Conservation (phyloP, 2,113 vertebrate species). For the Pelusios castaneus region DNA sequence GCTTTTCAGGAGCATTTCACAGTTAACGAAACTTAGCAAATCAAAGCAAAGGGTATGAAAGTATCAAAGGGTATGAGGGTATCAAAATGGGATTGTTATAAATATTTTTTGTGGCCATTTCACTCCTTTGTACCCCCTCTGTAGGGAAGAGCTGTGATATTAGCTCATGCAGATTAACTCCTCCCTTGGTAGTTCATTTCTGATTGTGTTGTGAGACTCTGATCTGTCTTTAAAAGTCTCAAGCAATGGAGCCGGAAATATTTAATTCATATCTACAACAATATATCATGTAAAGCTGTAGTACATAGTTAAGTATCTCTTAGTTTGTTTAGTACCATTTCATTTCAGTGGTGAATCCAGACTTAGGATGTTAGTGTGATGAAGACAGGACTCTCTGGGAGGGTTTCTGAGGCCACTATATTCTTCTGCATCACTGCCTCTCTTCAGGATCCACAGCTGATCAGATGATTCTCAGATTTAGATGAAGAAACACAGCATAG, state of each 20-base stretch:
- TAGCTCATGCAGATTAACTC: background rate
- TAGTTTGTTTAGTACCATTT: background rate
- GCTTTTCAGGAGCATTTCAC: background rate
- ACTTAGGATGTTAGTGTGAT: background rate
- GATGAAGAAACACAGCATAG: background rate
- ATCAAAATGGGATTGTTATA: too few species aligned
- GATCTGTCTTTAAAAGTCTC: background rate
- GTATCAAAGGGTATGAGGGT: too few species aligned
- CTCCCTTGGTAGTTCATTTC: background rate
- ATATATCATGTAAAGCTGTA: background rate
- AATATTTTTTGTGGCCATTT: background rate
- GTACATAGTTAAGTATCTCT: background rate
- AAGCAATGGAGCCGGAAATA: background rate
- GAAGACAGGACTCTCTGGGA: background rate
- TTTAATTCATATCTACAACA: background rate
- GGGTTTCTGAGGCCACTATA: background rate
- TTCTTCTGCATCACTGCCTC: background rate
- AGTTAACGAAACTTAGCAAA: background rate
- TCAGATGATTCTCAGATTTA: background rate
- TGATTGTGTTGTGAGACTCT: background rate
- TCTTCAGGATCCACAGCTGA: background rate
- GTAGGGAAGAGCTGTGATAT: background rate
- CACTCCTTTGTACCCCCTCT: background rate
- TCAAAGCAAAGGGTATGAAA: background rate
- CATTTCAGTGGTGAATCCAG: background rate